Evolutionary conservation across 2,888 invertebrate genomes (phyloP), one percentile per base, ranked within the genome.

Genomic region (Hyalella azteca): DNA sequence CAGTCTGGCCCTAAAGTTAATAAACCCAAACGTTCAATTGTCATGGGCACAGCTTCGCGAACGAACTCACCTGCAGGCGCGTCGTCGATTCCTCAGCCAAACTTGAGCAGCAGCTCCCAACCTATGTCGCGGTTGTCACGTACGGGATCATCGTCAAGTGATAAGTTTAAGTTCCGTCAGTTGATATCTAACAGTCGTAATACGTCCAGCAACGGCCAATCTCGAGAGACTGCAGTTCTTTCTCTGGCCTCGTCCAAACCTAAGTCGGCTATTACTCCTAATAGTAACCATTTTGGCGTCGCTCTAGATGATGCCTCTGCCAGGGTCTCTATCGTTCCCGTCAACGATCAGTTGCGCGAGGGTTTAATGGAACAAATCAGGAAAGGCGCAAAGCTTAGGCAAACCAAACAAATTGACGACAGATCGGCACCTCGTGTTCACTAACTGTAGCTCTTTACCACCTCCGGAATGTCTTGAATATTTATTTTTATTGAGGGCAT

Each of bases 321-420:
- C 66, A 86, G 86, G 91, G 39, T 32, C 5, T 59, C 76, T 77
- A 59, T 40, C 39, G 81, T 78, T 11, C 78, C 79, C 49, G 80
- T 76, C 41, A 78, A 59, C n/a, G 78, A 45, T 49, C 92, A 93
- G 81, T 93, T 93, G 86, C 93, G 94, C 88, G 95, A 95, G 85
- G 95, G 95, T 0, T 90, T 96, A n/a, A 95, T 96, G 95, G 96
- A 96, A 90, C 96, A 96, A 87, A 96, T 96, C 83, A 93, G 95
- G 86, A 91, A 93, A 84, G 96, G 96, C 80, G 95, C 95, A 26
- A 92, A 93, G 50, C 88, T 96, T 80, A 92, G 93, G 81, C 92
- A 94, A 86, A 94, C 95, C 85, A 91, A 92, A 85, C 90, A 88
- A n/a, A 92, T 92, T 86, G 93, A 93, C 89, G 95, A 95, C 88